phyloP scores from a whole-genome alignment of 2,113 vertebrate genomes.

The Chrysochloris asiatica region DNA sequence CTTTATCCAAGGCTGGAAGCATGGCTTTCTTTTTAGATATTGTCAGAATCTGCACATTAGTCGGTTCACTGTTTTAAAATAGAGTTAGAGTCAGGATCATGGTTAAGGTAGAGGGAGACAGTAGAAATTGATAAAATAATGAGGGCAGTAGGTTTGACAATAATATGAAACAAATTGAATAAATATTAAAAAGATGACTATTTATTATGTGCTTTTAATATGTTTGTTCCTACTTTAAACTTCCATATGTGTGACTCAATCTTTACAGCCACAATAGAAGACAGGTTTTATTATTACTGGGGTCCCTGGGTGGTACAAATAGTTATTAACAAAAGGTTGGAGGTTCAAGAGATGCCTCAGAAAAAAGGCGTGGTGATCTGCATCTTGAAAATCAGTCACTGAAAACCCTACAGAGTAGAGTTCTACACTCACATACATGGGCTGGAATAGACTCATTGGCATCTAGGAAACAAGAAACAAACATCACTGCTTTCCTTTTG shows the following conservation, averaged over 20 bases:
- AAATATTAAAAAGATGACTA: not conserved
- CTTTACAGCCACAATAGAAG: not conserved
- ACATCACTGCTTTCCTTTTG: not conserved
- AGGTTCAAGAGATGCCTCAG: not conserved
- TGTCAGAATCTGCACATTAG: not conserved
- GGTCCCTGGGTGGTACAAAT: not conserved
- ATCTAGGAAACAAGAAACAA: not conserved
- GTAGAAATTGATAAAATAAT: constrained; percentile 26
- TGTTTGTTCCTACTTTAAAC: not conserved
- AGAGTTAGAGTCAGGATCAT: constrained; percentile 33
- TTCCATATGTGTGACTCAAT: not conserved
- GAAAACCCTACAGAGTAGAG: not conserved
- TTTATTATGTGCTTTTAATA: no score
- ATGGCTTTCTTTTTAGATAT: not conserved
- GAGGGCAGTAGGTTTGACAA: not conserved
- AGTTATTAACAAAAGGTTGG: not conserved
- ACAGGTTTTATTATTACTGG: not conserved
- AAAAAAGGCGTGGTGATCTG: not conserved
- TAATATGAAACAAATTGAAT: not conserved
- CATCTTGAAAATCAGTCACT: not conserved
- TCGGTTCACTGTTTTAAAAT: constrained; percentile 19
- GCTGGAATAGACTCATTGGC: not conserved
- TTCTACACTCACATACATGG: not conserved
- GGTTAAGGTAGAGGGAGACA: not conserved
- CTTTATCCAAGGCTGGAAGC: not conserved